A percentile compares a stretch with the other conserved stretches of the same genome.
These are phyloP conservation scores for Macroglossus sobrinus DNA, from an alignment of 2,113 vertebrate genomes.

Conservation along the genomic window DNA sequence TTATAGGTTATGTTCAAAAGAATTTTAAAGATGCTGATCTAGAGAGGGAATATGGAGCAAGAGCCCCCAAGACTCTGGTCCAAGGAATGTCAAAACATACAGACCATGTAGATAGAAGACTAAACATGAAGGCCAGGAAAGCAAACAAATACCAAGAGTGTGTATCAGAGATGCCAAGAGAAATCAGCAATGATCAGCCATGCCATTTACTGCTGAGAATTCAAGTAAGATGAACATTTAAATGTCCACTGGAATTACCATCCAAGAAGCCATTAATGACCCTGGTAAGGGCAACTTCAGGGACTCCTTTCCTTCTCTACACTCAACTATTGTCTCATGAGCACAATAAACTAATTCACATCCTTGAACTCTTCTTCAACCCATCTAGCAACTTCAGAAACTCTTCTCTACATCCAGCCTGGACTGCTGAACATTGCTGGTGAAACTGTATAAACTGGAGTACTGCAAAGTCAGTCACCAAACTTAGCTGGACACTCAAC, in stretches of 20 bases:
- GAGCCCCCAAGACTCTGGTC: background rate
- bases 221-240: slow-evolving; percentile 7
- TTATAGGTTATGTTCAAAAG: background rate
- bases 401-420: background rate
- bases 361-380: background rate
- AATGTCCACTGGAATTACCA: background rate
- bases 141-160: background rate
- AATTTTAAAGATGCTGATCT: background rate
- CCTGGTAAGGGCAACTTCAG: background rate
- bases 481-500: background rate
- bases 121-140: background rate
- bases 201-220: background rate
- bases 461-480: background rate
- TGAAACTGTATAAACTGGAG: background rate
- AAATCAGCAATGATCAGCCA: background rate
- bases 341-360: background rate
- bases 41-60: background rate
- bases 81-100: background rate
- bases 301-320: background rate
- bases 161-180: background rate
- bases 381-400: background rate
- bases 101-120: background rate
- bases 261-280: background rate
- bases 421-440: background rate
- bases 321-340: background rate